These are phyloP conservation scores for Tipula vernalis DNA, from an alignment of 2,888 invertebrate genomes.

Conservation along the genomic window DNA sequence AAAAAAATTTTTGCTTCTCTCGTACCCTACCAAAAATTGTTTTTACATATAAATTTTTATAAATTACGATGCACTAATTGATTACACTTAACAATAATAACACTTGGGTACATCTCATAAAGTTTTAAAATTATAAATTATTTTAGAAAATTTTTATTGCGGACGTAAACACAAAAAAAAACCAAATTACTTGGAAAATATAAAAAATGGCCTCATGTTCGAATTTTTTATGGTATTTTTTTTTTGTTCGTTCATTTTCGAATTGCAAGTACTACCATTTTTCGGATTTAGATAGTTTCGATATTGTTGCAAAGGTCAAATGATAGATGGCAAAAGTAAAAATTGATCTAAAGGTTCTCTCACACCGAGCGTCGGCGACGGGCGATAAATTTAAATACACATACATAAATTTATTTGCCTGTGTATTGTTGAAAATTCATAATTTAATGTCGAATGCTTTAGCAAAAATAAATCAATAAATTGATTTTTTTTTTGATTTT, in stretches of 20 bases:
- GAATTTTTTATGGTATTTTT: background rate
- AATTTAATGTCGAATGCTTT: too few species aligned
- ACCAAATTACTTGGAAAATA: background rate
- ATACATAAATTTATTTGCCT: too few species aligned
- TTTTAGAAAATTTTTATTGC: conserved; percentile 6
- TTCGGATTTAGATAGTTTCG: background rate
- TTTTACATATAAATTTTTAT: background rate
- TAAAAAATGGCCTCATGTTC: conserved; percentile 6
- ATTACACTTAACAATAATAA: background rate
- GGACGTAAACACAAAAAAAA: conserved; percentile 10
- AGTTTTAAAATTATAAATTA: background rate
- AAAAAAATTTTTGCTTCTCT: background rate
- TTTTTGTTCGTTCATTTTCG: background rate
- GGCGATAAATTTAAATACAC: too few species aligned
- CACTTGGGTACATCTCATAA: background rate
- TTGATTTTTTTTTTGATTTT: too few species aligned
- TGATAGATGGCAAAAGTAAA: background rate
- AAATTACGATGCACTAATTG: background rate
- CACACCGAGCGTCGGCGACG: too few species aligned
- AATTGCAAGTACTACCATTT: background rate
- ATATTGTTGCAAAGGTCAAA: background rate
- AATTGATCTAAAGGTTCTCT: too few species aligned
- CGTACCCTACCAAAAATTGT: background rate
- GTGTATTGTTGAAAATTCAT: too few species aligned
- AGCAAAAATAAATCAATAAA: too few species aligned